Percentiles rank a stretch among this genome's conserved stretches.
These are phyloP conservation scores for Ariolimax columbianus DNA, from an alignment of 2,888 invertebrate species.

Conservation along the genomic window DNA sequence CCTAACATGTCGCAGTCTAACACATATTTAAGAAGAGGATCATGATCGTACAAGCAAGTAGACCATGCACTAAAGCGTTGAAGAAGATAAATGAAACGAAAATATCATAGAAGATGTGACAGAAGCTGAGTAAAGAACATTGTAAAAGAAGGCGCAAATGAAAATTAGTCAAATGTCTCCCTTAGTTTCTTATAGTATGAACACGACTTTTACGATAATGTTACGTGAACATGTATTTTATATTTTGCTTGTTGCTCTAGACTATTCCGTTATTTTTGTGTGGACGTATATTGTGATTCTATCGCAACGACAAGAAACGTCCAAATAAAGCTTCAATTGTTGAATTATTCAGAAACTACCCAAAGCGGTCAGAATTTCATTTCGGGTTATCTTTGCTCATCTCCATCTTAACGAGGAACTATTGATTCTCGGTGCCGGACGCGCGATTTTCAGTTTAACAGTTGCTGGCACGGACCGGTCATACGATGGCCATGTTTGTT, in stretches of 20 bases:
- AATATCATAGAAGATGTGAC: no score
- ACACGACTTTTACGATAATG: no score
- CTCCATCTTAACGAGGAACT: slow-evolving; percentile 46
- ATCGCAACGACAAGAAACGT: not conserved
- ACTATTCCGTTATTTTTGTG: not conserved
- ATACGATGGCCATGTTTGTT: slow-evolving; percentile 28
- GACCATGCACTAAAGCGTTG: no score
- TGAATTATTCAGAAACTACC: slow-evolving; percentile 43
- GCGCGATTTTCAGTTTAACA: slow-evolving; percentile 42
- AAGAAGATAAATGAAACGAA: no score
- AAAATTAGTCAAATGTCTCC: no score
- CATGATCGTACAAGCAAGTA: no score
- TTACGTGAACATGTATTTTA: not conserved
- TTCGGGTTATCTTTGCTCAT: slow-evolving; percentile 42
- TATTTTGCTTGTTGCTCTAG: not conserved
- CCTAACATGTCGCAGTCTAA: no score
- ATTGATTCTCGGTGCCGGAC: slow-evolving; percentile 47
- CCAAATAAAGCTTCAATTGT: slow-evolving; percentile 40
- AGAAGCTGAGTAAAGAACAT: no score
- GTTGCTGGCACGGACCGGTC: not conserved
- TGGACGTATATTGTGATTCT: not conserved
- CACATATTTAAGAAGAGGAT: no score
- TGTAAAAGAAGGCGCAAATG: no score
- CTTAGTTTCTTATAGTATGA: no score
- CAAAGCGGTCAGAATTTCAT: slow-evolving; percentile 41